phyloP scores from a whole-genome alignment of 2,113 vertebrate genomes.

The Azemiops feae region DNA sequence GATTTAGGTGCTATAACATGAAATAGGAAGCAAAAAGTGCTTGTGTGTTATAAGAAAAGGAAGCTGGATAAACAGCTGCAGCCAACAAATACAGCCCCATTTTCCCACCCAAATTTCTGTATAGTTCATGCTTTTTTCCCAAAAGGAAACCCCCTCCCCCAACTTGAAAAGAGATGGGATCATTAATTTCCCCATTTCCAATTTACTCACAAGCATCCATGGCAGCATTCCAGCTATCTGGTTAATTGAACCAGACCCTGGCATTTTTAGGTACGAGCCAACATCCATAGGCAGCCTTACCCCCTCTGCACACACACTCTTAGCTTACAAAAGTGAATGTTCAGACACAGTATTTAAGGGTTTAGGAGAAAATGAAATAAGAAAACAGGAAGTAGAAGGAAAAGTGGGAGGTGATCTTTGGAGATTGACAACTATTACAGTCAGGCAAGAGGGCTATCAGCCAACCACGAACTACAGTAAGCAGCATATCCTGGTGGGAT shows the following conservation, averaged over 20 bases:
- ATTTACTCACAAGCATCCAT: background rate
- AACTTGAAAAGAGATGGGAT: background rate
- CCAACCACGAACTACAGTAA: background rate
- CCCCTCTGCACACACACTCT: too few relatives aligned
- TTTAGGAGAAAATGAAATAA: background rate
- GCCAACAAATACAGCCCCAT: background rate
- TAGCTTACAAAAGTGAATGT: too few relatives aligned
- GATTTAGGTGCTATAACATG: rapidly evolving
- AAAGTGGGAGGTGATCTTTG: background rate
- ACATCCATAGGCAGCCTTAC: background rate
- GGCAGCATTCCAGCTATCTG: background rate
- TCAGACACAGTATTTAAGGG: too few relatives aligned
- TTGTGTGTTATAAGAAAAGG: background rate
- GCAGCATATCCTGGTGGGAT: background rate
- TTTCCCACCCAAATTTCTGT: background rate
- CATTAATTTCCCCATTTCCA: background rate
- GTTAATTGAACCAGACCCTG: background rate
- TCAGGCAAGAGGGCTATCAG: background rate
- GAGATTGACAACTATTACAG: background rate
- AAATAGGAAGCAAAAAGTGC: conserved; percentile 17
- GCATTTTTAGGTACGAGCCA: background rate
- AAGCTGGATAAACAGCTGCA: background rate
- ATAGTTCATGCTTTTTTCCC: background rate
- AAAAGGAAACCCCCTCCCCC: background rate
- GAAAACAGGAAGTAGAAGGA: background rate